Conservation (phyloP, 92 coral and sea anemone species). For the Galaxea fascicularis region DNA sequence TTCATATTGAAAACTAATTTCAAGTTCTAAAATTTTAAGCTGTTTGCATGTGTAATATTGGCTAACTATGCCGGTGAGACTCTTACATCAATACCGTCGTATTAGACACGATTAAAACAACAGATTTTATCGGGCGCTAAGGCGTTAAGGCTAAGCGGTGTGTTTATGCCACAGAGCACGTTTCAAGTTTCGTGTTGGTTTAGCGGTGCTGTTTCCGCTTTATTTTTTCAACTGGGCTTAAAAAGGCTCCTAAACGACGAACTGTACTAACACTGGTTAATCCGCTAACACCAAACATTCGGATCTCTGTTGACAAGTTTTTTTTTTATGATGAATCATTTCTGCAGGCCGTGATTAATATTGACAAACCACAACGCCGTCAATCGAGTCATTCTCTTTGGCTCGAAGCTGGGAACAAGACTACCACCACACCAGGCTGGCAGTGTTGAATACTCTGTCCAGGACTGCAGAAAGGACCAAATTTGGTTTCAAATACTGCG, state of each 20-base stretch:
- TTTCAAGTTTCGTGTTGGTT: constrained; percentile 25
- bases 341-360: constrained; percentile 2
- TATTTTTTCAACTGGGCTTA: constrained; percentile 38
- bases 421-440: neutral
- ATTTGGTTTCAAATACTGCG: neutral
- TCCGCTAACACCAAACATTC: constrained; percentile 51
- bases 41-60: constrained; percentile 44
- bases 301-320: neutral
- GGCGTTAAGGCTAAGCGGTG: constrained; percentile 19
- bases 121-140: constrained; percentile 45
- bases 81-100: constrained; percentile 20
- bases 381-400: neutral
- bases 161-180: constrained; percentile 23
- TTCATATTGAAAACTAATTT: constrained; percentile 38
- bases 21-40: constrained; percentile 6
- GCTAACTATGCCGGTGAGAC: constrained; percentile 32
- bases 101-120: constrained; percentile 42
- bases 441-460: neutral
- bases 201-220: constrained; percentile 11
- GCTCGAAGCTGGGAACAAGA: neutral
- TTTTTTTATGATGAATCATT: constrained; percentile 16
- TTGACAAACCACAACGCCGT: neutral
- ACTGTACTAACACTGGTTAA: constrained; percentile 22
- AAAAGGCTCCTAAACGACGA: constrained; percentile 18
- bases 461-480: neutral